Evolutionary conservation across 2,113 vertebrate genomes (phyloP), one percentile per base, ranked within the genome.

Genomic region (Lamprologus sp.): DNA sequence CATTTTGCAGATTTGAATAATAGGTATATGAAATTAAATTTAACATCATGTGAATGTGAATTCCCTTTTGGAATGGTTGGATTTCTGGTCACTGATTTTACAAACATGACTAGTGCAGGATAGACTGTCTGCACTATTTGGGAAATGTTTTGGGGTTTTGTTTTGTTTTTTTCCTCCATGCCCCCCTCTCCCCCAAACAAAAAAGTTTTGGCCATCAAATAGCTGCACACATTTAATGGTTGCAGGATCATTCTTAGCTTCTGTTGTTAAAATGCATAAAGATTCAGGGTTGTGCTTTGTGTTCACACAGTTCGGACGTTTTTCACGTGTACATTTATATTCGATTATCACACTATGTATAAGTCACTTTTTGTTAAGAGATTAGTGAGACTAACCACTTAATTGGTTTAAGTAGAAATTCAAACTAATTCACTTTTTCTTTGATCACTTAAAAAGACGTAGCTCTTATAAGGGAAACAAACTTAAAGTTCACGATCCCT

Each of bases 221-320:
- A 82, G 79, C 91, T 95, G 84, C 92, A 90, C 14, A 21, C 88
- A 91, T 92, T 17, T 84, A 91, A 94, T 89, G 83, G 42, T 31
- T 87, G 90, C 83, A 88, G 87, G 84, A 90, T 92, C 89, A 88
- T 86, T 80, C 11, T 83, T 63, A 28, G 31, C 80, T 88, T 87
- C 45, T 82, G 68, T 83, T 80, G 82, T 91, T 65, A 90, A 81
- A 85, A 87, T 55, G 84, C 82, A 82, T 84, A 51, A 77, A 49
- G 17, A 51, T 77, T 85, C 33, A 90, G n/a, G 88, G 88, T 92
- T 95, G 94, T 92, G 92, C 93, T 89, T 80, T 45, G 75, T 17
- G 1, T 84, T 51, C 83, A 91, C 88, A 90, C 87, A 90, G 84
- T 89, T 93, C 91, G 87, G 94, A 94, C 68, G 58, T 87, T 84